Percentiles rank a stretch among this genome's conserved stretches.
Conservation (phyloP, 2,113 vertebrate genomes). For the Nyctibius bracteatus region DNA sequence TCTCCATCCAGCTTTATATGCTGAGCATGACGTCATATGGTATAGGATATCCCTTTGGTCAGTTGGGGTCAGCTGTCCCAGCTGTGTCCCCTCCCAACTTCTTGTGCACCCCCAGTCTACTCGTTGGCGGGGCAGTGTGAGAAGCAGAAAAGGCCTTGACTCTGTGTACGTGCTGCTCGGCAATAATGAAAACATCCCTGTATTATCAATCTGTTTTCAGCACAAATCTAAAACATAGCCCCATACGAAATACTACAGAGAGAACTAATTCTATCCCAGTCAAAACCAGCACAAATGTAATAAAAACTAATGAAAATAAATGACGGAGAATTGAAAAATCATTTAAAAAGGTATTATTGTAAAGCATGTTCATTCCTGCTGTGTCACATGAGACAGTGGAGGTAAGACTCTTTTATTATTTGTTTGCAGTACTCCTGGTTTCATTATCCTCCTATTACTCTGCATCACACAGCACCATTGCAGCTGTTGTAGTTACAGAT, state of each 20-base stretch:
- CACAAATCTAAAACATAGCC: background rate
- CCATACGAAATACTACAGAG: background rate
- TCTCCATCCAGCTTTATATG: background rate
- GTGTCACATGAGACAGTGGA: background rate
- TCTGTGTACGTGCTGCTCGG: background rate
- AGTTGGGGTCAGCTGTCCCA: too few species aligned
- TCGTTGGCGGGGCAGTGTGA: background rate
- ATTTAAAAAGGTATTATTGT: background rate
- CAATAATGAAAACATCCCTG: background rate
- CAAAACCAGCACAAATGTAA: background rate
- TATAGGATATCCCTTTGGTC: background rate
- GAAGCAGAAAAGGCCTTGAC: background rate
- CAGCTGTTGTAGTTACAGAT: background rate
- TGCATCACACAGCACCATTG: background rate
- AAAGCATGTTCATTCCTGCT: background rate
- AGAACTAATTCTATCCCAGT: background rate
- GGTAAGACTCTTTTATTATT: background rate
- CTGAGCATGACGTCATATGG: too few species aligned
- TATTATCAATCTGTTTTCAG: background rate
- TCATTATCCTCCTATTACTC: background rate
- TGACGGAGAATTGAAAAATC: background rate
- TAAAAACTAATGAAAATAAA: background rate
- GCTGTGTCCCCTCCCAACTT: background rate
- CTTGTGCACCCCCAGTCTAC: background rate
- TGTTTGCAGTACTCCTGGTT: background rate